Conservation (phyloP, 2,888 invertebrate species). For the Belgica antarctica region DNA sequence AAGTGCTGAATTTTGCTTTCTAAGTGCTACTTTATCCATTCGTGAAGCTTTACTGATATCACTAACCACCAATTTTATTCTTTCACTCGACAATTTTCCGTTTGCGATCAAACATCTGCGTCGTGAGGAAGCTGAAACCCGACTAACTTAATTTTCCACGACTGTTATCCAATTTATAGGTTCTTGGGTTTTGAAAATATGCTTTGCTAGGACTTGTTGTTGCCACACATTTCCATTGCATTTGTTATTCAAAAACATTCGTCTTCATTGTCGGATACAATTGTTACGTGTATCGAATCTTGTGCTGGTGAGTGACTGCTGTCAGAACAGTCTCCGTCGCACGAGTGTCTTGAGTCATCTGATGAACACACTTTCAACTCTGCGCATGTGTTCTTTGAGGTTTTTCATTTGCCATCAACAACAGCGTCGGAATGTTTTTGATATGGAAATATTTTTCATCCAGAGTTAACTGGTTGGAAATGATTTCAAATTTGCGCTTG, state of each 20-base stretch:
- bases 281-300: too few species aligned
- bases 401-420: background rate
- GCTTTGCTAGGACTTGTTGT: conserved; percentile 1
- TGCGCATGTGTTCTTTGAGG: background rate
- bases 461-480: background rate
- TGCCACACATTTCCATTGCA: conserved; percentile 6
- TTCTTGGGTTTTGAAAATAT: too few species aligned
- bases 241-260: conserved; percentile 15
- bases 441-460: background rate
- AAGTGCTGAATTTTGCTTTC: too few species aligned
- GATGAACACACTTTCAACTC: background rate
- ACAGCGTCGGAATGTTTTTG: background rate
- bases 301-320: too few species aligned
- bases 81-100: background rate
- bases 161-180: conserved; percentile 8
- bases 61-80: background rate
- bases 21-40: too few species aligned
- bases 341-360: background rate
- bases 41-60: too few species aligned
- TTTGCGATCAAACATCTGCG: background rate
- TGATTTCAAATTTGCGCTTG: background rate
- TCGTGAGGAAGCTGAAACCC: background rate
- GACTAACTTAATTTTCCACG: conserved; percentile 3
- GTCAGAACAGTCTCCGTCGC: too few species aligned
- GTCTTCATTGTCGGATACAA: conserved; percentile 2